phyloP scores from a whole-genome alignment of 1,140 invertebrate genomes.

The Hetaerina americana region DNA sequence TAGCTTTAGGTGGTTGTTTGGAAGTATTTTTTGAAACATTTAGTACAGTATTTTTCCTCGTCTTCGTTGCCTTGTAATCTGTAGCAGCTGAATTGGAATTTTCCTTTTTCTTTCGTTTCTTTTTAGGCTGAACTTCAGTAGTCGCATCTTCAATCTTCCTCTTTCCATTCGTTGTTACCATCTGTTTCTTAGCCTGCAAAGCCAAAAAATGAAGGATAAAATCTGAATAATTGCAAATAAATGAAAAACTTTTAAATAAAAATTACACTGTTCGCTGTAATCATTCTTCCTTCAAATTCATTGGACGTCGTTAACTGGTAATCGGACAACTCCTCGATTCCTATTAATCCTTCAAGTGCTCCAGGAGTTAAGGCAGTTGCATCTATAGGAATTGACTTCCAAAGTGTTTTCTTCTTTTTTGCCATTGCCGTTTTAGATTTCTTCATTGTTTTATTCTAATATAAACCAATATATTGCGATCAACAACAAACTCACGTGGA shows the following conservation, averaged over 20 bases:
- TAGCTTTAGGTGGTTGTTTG: conserved; percentile 1
- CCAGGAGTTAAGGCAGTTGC: neutral
- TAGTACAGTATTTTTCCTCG: conserved; percentile 28
- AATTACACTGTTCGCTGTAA: neutral
- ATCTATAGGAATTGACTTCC: neutral
- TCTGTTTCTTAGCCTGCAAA: conserved; percentile 10
- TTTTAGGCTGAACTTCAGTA: conserved; percentile 9
- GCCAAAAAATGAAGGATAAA: conserved; percentile 5
- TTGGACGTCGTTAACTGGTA: conserved; percentile 35
- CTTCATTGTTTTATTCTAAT: too few species aligned
- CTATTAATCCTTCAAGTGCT: conserved; percentile 38
- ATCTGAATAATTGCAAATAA: conserved; percentile 19
- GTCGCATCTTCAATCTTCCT: conserved; percentile 15
- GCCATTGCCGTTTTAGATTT: too few species aligned
- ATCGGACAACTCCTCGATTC: conserved; percentile 45
- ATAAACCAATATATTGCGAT: too few species aligned
- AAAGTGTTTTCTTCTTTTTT: neutral
- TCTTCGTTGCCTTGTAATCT: conserved; percentile 20
- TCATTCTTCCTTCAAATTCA: conserved; percentile 23
- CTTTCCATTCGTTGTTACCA: conserved; percentile 17
- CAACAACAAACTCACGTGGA: too few species aligned
- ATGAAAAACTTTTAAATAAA: neutral
- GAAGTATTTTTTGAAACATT: conserved; percentile 19
- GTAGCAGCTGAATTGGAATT: neutral
- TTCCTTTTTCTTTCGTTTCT: neutral